Percentiles rank a stretch among this genome's conserved stretches.
phyloP scores from a whole-genome alignment of 37 sponge, comb jelly and placozoan species.

The Crambe crambe region DNA sequence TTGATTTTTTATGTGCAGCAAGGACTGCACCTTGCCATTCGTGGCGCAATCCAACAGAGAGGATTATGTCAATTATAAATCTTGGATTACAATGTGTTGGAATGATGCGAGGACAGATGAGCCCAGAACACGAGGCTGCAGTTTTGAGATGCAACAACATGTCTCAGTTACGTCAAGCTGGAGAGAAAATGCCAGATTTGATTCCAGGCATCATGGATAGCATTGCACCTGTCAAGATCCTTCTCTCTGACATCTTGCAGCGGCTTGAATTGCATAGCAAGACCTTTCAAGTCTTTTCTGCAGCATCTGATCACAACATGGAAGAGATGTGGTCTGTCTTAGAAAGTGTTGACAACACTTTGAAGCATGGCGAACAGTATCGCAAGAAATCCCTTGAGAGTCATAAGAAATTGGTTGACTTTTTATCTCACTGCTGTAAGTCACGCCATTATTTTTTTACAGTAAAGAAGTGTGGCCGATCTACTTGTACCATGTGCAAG shows the following conservation, averaged over 20 bases:
- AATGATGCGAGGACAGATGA: constrained; percentile 26
- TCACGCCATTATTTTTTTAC: constrained; percentile 29
- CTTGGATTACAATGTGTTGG: constrained; percentile 60
- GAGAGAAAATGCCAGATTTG: constrained; percentile 20
- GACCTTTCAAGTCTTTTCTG: neutral
- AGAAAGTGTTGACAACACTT: constrained; percentile 3
- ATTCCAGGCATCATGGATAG: constrained; percentile 17
- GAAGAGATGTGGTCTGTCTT: constrained; percentile 1
- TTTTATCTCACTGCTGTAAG: constrained; percentile 33
- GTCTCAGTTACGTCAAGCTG: constrained; percentile 29
- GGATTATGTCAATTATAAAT: constrained; percentile 64
- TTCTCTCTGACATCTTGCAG: constrained; percentile 24
- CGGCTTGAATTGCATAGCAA: constrained; percentile 23
- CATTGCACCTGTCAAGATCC: constrained; percentile 35
- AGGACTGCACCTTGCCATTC: constrained; percentile 65
- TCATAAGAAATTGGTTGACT: neutral
- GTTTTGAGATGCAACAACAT: constrained; percentile 44
- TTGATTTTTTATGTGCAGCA: constrained; percentile 43
- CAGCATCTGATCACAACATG: constrained; percentile 17
- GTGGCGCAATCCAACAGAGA: constrained; percentile 47
- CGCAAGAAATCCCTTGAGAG: constrained; percentile 6
- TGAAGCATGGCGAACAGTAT: neutral
- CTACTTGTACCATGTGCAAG: constrained; percentile 23
- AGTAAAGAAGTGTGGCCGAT: constrained; percentile 42
- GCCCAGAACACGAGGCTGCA: constrained; percentile 28